Evolutionary conservation across 2,888 invertebrate species (phyloP).

Genomic region (Hydriomena furcata): DNA sequence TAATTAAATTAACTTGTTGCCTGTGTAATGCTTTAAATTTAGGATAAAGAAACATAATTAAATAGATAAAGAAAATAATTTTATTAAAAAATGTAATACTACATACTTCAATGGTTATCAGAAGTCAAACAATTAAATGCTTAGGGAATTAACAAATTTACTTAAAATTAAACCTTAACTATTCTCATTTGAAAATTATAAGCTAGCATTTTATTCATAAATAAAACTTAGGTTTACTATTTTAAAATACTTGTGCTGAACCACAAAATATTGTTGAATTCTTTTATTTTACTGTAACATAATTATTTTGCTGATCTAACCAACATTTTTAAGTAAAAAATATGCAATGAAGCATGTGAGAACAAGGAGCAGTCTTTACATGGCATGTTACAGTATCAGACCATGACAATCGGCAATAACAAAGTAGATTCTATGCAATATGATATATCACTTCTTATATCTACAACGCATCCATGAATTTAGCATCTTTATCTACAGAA

Average conservation of each 20-base stretch:
- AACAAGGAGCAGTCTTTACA: no score
- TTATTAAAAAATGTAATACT: slow-evolving; percentile 15
- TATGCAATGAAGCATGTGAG: no score
- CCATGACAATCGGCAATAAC: no score
- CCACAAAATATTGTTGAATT: background rate
- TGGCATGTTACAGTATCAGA: no score
- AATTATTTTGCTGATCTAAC: background rate
- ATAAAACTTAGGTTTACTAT: slow-evolving; percentile 2
- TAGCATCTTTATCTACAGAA: no score
- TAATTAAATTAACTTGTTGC: no score
- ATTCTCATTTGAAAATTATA: slow-evolving; percentile 4
- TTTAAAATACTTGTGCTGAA: slow-evolving; percentile 15
- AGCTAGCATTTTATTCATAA: slow-evolving; percentile 3
- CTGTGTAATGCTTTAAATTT: no score
- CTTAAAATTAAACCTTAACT: slow-evolving; percentile 18
- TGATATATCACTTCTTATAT: no score
- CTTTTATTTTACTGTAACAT: background rate
- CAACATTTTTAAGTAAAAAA: no score
- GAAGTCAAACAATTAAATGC: slow-evolving; percentile 32
- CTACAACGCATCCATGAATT: no score
- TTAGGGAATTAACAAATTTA: slow-evolving; percentile 29
- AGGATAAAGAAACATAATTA: slow-evolving; percentile 1
- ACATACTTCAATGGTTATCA: slow-evolving; percentile 24
- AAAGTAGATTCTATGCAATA: no score
- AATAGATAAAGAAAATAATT: slow-evolving; percentile 26